These are phyloP conservation scores for Halocynthia roretzi DNA, from an alignment of 23 tunicate species.

Conservation along the genomic window DNA sequence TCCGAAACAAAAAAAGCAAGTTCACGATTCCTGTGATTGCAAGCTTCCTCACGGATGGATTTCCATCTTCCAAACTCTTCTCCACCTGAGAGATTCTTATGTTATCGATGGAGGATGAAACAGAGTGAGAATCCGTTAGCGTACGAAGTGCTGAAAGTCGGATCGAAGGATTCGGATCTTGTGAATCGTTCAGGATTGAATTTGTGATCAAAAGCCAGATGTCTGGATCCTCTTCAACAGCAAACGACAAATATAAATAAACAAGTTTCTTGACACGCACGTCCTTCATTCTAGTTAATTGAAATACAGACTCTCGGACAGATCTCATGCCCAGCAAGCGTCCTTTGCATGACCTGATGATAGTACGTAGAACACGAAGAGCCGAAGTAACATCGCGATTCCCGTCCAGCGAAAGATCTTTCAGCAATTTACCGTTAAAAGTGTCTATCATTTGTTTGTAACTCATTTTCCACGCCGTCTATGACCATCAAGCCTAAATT, in stretches of 20 bases:
- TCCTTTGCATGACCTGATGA: conserved; percentile 12
- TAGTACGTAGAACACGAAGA: background rate
- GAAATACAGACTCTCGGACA: conserved; percentile 17
- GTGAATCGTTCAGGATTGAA: conserved; percentile 38
- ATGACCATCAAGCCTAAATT: too few species aligned
- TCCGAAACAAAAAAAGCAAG: background rate
- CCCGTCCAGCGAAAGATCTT: too few species aligned
- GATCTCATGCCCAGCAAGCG: background rate
- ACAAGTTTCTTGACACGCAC: conserved; percentile 54
- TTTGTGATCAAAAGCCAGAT: conserved; percentile 40
- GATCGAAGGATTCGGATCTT: conserved; percentile 43
- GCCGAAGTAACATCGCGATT: background rate
- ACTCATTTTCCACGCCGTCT: too few species aligned
- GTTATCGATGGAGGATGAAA: conserved; percentile 9
- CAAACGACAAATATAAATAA: conserved; percentile 45
- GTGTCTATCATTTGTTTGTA: too few species aligned
- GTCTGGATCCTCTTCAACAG: conserved; percentile 26
- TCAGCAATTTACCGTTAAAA: too few species aligned
- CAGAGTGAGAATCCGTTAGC: conserved; percentile 19
- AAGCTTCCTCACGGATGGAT: conserved; percentile 26
- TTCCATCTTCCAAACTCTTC: conserved; percentile 30
- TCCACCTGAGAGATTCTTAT: conserved; percentile 12
- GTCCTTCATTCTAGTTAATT: conserved; percentile 34
- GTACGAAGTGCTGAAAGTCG: conserved; percentile 23
- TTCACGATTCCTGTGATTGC: conserved; percentile 33